A percentile compares a stretch with the other conserved stretches of the same genome.
Conservation (phyloP, 2,113 vertebrate species). For the Clarias macrocephalus region DNA sequence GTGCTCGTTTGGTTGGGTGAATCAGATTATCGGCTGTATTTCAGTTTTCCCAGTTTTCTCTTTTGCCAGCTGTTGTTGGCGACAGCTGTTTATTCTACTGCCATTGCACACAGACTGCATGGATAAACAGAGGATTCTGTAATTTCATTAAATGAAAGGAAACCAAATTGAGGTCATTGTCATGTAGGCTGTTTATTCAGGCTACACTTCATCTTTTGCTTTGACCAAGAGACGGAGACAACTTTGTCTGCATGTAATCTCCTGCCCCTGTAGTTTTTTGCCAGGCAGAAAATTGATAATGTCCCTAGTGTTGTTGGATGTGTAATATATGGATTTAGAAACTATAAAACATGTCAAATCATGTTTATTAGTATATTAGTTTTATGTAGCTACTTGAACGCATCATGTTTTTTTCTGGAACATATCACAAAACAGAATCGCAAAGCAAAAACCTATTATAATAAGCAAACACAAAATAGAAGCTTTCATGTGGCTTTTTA, state of each 20-base stretch:
- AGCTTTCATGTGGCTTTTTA: not conserved
- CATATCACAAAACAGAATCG: not conserved
- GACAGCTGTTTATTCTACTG: not conserved
- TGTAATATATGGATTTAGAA: not conserved
- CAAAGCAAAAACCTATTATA: not conserved
- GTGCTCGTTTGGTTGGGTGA: not conserved
- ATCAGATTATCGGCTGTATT: not conserved
- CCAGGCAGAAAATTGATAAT: not conserved
- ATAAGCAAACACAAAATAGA: not conserved
- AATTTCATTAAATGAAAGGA: constrained; percentile 3
- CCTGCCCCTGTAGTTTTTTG: not conserved
- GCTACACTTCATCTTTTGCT: not conserved
- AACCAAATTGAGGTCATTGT: not conserved
- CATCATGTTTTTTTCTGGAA: not conserved
- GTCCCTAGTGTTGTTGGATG: not conserved
- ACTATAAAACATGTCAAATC: not conserved
- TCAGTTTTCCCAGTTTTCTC: not conserved
- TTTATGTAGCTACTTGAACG: not conserved
- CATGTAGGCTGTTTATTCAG: not conserved
- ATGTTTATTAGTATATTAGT: not conserved
- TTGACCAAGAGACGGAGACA: not conserved
- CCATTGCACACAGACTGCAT: not conserved
- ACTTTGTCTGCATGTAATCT: not conserved
- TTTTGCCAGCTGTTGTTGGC: constrained; percentile 6
- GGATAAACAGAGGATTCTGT: constrained; percentile 13